A percentile compares a stretch with the other conserved stretches of the same genome.
Conservation (phyloP, 2,888 invertebrate species). For the Cantharis nigra region DNA sequence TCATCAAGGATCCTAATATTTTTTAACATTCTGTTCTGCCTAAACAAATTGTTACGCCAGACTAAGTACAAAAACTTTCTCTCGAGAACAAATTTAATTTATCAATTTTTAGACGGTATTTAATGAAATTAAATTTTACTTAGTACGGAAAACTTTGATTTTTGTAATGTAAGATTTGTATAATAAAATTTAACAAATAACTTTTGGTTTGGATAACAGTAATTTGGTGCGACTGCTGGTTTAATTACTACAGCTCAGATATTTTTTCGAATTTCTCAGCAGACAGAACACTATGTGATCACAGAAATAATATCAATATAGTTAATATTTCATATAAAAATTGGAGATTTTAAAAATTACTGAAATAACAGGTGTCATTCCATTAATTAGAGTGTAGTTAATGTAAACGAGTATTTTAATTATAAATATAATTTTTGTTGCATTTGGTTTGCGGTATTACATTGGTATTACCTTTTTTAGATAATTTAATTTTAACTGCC, state of each 20-base stretch:
- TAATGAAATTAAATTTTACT: neutral
- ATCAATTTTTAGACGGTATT: neutral
- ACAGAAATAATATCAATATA: neutral
- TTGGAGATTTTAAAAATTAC: neutral
- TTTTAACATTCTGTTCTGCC: conserved; percentile 41
- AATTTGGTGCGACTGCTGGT: neutral
- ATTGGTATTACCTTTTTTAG: too few relatives aligned
- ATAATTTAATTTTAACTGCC: too few relatives aligned
- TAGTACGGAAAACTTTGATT: neutral
- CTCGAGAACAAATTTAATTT: conserved; percentile 28
- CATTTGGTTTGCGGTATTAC: too few relatives aligned
- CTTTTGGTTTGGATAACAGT: neutral
- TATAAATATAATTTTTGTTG: too few relatives aligned
- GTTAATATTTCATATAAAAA: neutral
- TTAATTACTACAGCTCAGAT: neutral
- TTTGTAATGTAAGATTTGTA: neutral
- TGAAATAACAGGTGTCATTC: neutral
- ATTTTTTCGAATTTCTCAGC: neutral
- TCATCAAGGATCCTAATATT: conserved; percentile 39
- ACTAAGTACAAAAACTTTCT: conserved; percentile 45
- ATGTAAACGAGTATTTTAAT: too few relatives aligned
- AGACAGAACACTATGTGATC: neutral
- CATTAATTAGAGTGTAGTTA: too few relatives aligned
- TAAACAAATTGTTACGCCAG: conserved; percentile 44
- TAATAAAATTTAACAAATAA: too few relatives aligned